These are phyloP conservation scores for Crepidodera aurea DNA, from an alignment of 2,888 invertebrate species.

Conservation along the genomic window DNA sequence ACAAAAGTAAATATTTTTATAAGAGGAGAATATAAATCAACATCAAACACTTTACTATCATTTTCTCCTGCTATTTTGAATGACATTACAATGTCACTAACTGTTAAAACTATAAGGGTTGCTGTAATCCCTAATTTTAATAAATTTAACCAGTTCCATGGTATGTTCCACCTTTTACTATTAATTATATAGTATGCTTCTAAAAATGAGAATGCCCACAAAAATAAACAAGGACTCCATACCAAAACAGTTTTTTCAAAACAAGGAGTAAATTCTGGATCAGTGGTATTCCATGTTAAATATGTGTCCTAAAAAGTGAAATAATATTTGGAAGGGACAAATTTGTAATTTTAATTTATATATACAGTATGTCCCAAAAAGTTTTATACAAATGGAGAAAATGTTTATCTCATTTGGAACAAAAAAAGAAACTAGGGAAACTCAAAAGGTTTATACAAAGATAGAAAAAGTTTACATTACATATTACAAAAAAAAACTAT, in stretches of 20 bases:
- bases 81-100: conserved; percentile 73
- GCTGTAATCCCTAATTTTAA: conserved; percentile 73
- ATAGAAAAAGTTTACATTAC: too few species aligned
- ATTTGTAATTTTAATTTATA: too few species aligned
- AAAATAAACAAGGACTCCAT: conserved; percentile 87
- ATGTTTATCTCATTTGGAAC: too few species aligned
- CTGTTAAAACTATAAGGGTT: conserved; percentile 71
- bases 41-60: conserved; percentile 67
- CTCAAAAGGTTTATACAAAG: too few species aligned
- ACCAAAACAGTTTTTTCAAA: conserved; percentile 90
- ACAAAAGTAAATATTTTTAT: conserved; percentile 83
- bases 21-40: conserved; percentile 80
- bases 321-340: too few species aligned
- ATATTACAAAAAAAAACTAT: too few species aligned
- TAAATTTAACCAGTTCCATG: conserved; percentile 77
- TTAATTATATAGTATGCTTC: conserved; percentile 79
- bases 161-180: conserved; percentile 80
- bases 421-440: too few species aligned
- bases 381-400: too few species aligned
- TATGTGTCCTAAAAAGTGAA: conserved; percentile 73
- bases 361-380: too few species aligned
- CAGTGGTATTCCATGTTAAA: conserved; percentile 80
- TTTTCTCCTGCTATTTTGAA: conserved; percentile 64
- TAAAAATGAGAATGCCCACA: conserved; percentile 79
- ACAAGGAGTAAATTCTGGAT: conserved; percentile 86